phyloP scores from a whole-genome alignment of 2,113 vertebrate genomes.

The Datnioides undecimradiatus region DNA sequence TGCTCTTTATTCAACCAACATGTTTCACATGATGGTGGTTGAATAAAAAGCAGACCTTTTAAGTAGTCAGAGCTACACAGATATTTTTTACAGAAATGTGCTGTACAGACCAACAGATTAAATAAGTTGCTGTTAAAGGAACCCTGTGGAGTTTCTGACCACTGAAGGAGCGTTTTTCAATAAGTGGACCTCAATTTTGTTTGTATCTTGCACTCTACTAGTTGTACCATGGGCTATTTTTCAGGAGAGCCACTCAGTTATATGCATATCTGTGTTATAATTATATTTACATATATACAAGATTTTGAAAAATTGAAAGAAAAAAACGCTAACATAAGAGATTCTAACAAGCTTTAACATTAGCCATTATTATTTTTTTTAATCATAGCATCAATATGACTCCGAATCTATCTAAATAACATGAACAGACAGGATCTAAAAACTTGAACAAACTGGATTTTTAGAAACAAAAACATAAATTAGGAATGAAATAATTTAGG shows the following conservation, averaged over 20 bases:
- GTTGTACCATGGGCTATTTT: no score
- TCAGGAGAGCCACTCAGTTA: no score
- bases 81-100: neutral
- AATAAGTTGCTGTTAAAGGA: neutral
- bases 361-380: neutral
- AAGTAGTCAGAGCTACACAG: neutral
- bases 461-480: no score
- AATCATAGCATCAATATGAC: neutral
- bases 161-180: neutral
- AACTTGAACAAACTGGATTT: neutral
- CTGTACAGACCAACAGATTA: neutral
- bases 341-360: neutral
- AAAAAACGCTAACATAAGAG: neutral
- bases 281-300: neutral
- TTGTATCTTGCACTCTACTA: neutral
- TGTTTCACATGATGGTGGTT: neutral
- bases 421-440: neutral
- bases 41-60: slow-evolving; percentile 3
- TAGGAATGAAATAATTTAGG: no score
- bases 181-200: neutral
- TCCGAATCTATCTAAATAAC: neutral
- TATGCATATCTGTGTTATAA: neutral
- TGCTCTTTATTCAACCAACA: slow-evolving; percentile 7
- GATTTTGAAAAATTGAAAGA: neutral
- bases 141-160: neutral